Conservation (phyloP, 2,113 vertebrate species). For the Meleagris gallopavo region DNA sequence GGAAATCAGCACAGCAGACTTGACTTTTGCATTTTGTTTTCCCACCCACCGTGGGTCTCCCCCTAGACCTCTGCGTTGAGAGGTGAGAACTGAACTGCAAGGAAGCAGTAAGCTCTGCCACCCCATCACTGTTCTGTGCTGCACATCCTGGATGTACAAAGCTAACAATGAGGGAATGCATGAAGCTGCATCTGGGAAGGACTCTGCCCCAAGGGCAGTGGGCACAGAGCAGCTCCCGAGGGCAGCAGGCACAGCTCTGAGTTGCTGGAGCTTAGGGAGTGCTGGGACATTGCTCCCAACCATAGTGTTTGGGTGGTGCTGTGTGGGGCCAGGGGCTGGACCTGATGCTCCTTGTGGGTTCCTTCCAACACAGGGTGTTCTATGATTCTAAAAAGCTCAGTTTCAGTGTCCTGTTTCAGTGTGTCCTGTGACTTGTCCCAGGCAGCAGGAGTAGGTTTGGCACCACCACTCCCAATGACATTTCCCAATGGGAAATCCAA, state of each 20-base stretch:
- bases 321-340: too few species aligned
- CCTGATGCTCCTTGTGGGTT: too few species aligned
- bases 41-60: background rate
- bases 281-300: too few species aligned
- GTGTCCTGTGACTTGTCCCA: background rate
- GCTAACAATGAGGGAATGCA: background rate
- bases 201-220: too few species aligned
- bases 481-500: background rate
- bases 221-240: too few species aligned
- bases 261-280: too few species aligned
- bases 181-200: too few species aligned
- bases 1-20: background rate
- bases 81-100: background rate
- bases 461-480: background rate
- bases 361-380: too few species aligned
- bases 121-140: background rate
- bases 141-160: too few species aligned
- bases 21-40: slow-evolving; percentile 19
- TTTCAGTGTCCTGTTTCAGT: background rate
- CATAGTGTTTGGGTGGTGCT: too few species aligned
- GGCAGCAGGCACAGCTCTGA: too few species aligned
- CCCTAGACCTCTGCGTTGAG: background rate
- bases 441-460: background rate
- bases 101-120: background rate
- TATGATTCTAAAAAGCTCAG: background rate